Evolutionary conservation across 2,888 invertebrate species (phyloP).

Genomic region (Thysanoteuthis rhombus): DNA sequence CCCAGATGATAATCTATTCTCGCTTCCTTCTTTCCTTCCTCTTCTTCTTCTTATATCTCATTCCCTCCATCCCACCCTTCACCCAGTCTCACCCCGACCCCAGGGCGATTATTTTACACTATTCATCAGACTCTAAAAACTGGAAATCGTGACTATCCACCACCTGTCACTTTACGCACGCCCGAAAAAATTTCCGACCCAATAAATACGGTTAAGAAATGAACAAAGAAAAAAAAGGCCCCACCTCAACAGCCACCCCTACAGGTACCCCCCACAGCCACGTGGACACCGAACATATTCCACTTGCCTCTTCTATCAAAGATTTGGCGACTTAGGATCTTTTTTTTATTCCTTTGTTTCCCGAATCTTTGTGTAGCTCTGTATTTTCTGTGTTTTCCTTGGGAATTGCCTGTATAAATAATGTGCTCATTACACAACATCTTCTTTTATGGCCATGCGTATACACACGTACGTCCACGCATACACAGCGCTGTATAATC

Average conservation of each 20-base stretch:
- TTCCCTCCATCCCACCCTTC: neutral
- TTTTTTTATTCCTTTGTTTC: neutral
- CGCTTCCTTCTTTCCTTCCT: neutral
- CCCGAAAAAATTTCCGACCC: neutral
- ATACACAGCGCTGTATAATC: too few species aligned
- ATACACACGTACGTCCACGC: too few species aligned
- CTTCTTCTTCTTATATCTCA: neutral
- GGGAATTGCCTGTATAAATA: too few species aligned
- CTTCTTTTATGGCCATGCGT: neutral
- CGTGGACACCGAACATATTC: neutral
- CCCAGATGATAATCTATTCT: neutral
- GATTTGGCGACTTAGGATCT: too few species aligned
- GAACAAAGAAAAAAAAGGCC: neutral
- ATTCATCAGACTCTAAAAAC: neutral
- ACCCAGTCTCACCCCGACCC: neutral
- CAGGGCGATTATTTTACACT: neutral
- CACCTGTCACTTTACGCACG: neutral
- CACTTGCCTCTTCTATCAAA: neutral
- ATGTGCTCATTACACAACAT: neutral
- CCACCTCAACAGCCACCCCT: neutral
- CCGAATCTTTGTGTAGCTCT: neutral
- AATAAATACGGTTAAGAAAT: conserved; percentile 12
- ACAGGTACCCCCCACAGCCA: neutral
- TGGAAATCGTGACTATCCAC: neutral
- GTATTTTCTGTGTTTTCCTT: neutral